Evolutionary conservation across 2,113 vertebrate species (phyloP).

Genomic region (Pungitius pungitius): DNA sequence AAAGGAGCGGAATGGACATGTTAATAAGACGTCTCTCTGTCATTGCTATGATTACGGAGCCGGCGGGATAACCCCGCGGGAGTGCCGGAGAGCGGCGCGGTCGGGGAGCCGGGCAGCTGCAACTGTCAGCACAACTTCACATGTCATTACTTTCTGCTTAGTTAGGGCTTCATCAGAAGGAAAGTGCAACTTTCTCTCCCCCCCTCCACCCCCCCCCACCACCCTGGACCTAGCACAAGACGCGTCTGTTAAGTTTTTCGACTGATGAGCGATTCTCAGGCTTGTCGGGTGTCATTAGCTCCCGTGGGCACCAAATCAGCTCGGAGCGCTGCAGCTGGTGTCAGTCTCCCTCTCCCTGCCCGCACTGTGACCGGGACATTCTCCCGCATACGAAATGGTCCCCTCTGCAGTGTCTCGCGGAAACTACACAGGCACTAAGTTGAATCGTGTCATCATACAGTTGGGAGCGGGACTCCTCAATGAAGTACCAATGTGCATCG

Average conservation of each 20-base stretch:
- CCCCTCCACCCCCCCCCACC: background rate
- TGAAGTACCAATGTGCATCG: conserved; percentile 6
- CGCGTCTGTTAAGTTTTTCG: conserved; percentile 65
- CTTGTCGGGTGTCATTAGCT: conserved; percentile 77
- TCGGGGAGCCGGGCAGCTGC: conserved; percentile 76
- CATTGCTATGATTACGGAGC: conserved; percentile 61
- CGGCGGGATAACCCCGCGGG: conserved; percentile 67
- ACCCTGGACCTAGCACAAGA: conserved; percentile 48
- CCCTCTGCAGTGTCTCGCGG: conserved; percentile 44
- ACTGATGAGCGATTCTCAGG: conserved; percentile 68
- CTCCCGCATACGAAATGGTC: conserved; percentile 61
- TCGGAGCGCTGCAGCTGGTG: conserved; percentile 53
- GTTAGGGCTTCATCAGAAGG: conserved; percentile 78
- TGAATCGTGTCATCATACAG: conserved; percentile 38
- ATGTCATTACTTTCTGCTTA: conserved; percentile 85
- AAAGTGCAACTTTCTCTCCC: conserved; percentile 73
- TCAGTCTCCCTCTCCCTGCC: conserved; percentile 42
- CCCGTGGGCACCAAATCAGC: conserved; percentile 66
- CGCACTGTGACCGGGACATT: conserved; percentile 29
- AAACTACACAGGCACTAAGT: conserved; percentile 57
- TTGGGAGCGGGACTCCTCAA: conserved; percentile 36
- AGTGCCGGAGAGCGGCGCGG: conserved; percentile 62
- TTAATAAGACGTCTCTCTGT: conserved; percentile 75
- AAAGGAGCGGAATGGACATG: conserved; percentile 59
- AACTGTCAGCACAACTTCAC: conserved; percentile 84